These are phyloP conservation scores for Corythaeola cristata DNA, from an alignment of 2,113 vertebrate species.

Conservation along the genomic window DNA sequence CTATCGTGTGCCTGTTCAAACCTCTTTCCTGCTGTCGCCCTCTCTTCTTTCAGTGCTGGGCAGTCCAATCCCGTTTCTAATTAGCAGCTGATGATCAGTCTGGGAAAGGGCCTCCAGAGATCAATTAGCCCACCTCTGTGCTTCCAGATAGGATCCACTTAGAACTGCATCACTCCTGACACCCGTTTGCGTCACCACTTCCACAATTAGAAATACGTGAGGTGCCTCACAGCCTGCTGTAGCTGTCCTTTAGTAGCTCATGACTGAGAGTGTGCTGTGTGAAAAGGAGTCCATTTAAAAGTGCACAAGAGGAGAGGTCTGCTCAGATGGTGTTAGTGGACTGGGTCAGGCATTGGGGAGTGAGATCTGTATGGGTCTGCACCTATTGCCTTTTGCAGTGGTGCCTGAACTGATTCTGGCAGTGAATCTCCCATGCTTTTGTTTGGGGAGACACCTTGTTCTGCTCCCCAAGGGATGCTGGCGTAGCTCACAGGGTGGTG, in stretches of 20 bases:
- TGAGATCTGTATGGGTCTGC: background rate
- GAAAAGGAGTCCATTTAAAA: background rate
- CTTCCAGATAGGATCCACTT: background rate
- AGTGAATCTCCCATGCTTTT: background rate
- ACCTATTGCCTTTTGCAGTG: background rate
- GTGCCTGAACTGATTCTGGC: background rate
- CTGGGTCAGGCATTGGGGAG: background rate
- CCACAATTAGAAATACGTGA: background rate
- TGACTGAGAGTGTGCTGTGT: fast-evolving
- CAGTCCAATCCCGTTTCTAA: background rate
- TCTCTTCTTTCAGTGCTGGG: background rate
- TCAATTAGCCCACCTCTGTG: background rate
- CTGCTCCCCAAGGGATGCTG: background rate
- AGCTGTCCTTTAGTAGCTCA: too few species aligned
- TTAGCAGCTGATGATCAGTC: background rate
- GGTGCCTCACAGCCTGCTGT: background rate
- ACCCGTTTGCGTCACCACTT: background rate
- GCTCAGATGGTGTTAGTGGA: background rate
- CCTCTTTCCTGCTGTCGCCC: background rate
- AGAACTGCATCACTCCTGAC: background rate
- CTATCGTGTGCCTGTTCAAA: background rate
- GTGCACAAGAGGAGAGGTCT: fast-evolving
- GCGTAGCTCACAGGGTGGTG: background rate
- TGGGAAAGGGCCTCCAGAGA: background rate
- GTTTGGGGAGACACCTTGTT: background rate